Base-by-base conservation (phyloP, 2,888 invertebrate genomes). In the Hydrotaea diabolus region DNA sequence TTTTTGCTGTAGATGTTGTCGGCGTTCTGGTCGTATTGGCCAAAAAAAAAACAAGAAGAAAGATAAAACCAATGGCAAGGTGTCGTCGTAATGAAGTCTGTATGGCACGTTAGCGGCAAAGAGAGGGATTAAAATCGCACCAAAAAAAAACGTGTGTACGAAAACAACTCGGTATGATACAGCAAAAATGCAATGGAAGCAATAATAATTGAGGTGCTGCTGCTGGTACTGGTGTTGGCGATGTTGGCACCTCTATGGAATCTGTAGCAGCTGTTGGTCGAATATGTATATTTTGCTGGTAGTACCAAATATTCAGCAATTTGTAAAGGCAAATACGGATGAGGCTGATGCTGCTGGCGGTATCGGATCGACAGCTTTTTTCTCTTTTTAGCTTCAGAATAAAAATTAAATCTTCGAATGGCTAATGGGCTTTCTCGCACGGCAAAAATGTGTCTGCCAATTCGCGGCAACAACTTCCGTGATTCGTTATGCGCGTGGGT, bases 151-250 rank as follows among this genome's bases (percentile, higher is more conserved):
- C n/a, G n/a, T n/a, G n/a, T n/a, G 23, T 13, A 26, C 15, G 26
- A 59, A 59, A 59, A 23, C 49, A 49, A 7, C 59, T 26, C 26
- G 15, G 59, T 59, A 4, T 59, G 59, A 26, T 26, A 15, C 2
- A 26, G 59, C 26, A 26, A 23, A 59, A 59, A 23, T 77, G 83
- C 74, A 53, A 74, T 73, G 62, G 80, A 62, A 39, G 55, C 74
- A 77, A 64, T 84, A 80, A 75, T 78, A 84, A 84, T 77, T 59
- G 55, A 77, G 74, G 55, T 77, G 77, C n/a, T n/a, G n/a, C n/a
- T n/a, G 59, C 15, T 31, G 31, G 31, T 31, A n/a, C n/a, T 31
- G 31, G 31, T 31, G 31, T 31, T 31, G 31, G 31, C 7, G 31
- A 4, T 31, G n/a, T n/a, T n/a, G n/a, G n/a, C n/a, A 36, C 23